Percentiles rank a stretch among this genome's conserved stretches.
Conservation (phyloP, 1,140 invertebrate genomes). For the Zophobas morio region DNA sequence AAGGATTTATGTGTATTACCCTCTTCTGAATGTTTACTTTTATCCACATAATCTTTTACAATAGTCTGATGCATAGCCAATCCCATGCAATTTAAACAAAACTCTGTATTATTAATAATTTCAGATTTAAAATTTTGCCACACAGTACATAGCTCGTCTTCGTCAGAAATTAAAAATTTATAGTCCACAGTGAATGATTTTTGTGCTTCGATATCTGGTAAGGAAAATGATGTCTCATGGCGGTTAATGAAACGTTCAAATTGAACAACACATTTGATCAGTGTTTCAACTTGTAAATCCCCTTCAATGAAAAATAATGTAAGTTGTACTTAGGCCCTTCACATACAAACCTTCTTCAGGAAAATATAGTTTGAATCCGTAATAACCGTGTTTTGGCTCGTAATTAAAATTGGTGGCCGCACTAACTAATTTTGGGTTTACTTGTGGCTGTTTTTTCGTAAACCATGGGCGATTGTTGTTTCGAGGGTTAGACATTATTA, state of each 20-base stretch:
- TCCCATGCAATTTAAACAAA: slow-evolving; percentile 77
- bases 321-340: slow-evolving; percentile 41
- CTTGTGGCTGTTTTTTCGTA: slow-evolving; percentile 13
- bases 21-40: slow-evolving; percentile 57
- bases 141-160: slow-evolving; percentile 72
- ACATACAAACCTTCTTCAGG: slow-evolving; percentile 72
- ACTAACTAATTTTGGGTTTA: slow-evolving; percentile 11
- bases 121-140: slow-evolving; percentile 78
- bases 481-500: slow-evolving; percentile 4
- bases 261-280: slow-evolving; percentile 70
- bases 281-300: slow-evolving; percentile 68
- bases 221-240: slow-evolving; percentile 70
- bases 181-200: slow-evolving; percentile 77
- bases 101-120: slow-evolving; percentile 76
- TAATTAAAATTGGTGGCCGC: slow-evolving; percentile 15
- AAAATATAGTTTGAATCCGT: slow-evolving; percentile 74
- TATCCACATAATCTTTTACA: slow-evolving; percentile 54
- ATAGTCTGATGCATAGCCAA: slow-evolving; percentile 81
- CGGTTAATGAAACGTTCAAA: slow-evolving; percentile 72
- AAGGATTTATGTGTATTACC: slow-evolving; percentile 60
- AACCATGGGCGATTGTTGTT: slow-evolving; percentile 12
- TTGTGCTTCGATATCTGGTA: slow-evolving; percentile 76
- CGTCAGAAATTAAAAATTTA: slow-evolving; percentile 71
- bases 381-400: slow-evolving; percentile 40
- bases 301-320: slow-evolving; percentile 68